Percentiles rank a stretch among this genome's conserved stretches.
Conservation (phyloP, 2,888 invertebrate species). For the Agrotis ipsilon region DNA sequence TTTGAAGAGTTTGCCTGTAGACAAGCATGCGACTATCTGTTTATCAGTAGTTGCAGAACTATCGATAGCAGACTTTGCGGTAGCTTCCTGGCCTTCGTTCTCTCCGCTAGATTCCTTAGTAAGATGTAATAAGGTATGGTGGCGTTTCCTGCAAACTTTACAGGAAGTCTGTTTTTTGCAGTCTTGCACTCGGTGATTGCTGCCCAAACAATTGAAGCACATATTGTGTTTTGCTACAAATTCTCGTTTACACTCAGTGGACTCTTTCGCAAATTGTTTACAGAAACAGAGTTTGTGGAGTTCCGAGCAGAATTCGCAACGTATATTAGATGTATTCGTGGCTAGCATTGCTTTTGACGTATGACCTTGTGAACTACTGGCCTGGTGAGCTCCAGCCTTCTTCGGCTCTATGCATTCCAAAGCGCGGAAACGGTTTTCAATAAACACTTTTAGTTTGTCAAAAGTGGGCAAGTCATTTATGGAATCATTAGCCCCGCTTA, state of each 20-base stretch:
- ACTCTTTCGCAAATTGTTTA: slow-evolving; percentile 47
- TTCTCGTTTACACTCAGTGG: slow-evolving; percentile 26
- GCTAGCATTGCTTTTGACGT: slow-evolving; percentile 19
- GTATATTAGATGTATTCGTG: slow-evolving; percentile 4
- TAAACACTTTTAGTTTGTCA: slow-evolving; percentile 12
- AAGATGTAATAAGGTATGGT: slow-evolving; percentile 35
- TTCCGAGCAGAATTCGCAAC: slow-evolving; percentile 58
- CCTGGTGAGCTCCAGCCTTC: slow-evolving; percentile 9
- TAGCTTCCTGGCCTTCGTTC: not conserved
- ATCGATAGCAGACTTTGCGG: not conserved
- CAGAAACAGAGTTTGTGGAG: slow-evolving; percentile 55
- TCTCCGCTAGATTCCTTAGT: slow-evolving; percentile 1
- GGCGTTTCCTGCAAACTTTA: slow-evolving; percentile 21
- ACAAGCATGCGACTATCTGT: slow-evolving; percentile 32
- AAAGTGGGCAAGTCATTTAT: slow-evolving; percentile 56
- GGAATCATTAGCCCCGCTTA: slow-evolving; percentile 11
- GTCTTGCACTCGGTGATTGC: slow-evolving; percentile 9
- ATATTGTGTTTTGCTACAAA: slow-evolving; percentile 22
- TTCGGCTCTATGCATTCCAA: slow-evolving; percentile 55
- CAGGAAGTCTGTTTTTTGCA: slow-evolving; percentile 18
- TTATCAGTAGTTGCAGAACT: slow-evolving; percentile 6
- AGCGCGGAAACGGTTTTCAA: slow-evolving; percentile 53
- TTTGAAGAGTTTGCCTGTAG: slow-evolving; percentile 14
- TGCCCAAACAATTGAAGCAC: slow-evolving; percentile 20
- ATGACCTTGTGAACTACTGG: slow-evolving; percentile 5